Conservation (phyloP, 2,797 vertebrate species). For the Hypotaenidia okinawae region DNA sequence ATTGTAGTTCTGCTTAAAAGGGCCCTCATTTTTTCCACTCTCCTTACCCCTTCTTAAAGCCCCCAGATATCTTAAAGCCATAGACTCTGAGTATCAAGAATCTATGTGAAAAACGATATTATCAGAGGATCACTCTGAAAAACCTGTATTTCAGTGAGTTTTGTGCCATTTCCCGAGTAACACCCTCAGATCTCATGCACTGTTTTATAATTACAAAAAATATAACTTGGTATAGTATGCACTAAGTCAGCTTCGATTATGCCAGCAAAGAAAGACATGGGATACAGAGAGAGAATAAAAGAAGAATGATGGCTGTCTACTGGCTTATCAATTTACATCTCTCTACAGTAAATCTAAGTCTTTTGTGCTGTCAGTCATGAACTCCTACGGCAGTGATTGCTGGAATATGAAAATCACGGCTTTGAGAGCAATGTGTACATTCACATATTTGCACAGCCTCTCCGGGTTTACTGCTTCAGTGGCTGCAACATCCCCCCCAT, state of each 20-base stretch:
- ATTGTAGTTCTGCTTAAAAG: background rate
- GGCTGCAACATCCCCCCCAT: background rate
- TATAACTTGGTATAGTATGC: background rate
- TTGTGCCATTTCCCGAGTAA: slow-evolving; percentile 43
- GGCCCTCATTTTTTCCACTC: background rate
- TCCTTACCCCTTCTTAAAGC: slow-evolving; percentile 10
- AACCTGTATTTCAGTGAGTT: slow-evolving; percentile 44
- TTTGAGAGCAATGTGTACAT: slow-evolving; percentile 12
- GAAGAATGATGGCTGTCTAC: slow-evolving; percentile 43
- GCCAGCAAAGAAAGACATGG: slow-evolving; percentile 8
- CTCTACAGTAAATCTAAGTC: slow-evolving; percentile 40
- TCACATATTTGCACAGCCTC: background rate
- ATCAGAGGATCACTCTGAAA: slow-evolving; percentile 37
- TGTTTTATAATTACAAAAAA: slow-evolving; percentile 25
- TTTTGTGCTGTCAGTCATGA: slow-evolving; percentile 55
- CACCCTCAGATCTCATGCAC: background rate
- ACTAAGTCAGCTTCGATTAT: slow-evolving; percentile 43
- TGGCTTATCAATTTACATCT: slow-evolving; percentile 69
- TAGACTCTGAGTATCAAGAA: slow-evolving; percentile 19
- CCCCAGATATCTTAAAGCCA: slow-evolving; percentile 29
- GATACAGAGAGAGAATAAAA: slow-evolving; percentile 44
- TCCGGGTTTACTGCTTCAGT: background rate
- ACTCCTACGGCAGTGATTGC: background rate
- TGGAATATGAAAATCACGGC: slow-evolving; percentile 25
- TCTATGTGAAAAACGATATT: slow-evolving; percentile 25